These are phyloP conservation scores for Micronisus gabar DNA, from an alignment of 2,113 vertebrate genomes.

Conservation along the genomic window DNA sequence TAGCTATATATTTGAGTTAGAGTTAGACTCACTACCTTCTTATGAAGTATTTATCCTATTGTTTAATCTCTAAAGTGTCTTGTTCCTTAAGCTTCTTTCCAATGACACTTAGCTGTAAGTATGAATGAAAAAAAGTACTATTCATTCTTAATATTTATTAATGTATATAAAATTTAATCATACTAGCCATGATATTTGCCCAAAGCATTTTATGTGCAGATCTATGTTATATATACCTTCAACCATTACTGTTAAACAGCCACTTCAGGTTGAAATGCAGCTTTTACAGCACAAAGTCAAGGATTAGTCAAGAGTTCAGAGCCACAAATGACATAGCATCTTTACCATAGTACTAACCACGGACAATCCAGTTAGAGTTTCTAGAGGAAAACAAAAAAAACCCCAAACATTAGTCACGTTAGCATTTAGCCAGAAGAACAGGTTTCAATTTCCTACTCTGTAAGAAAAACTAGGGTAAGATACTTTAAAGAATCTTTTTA, in stretches of 20 bases:
- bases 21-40: background rate
- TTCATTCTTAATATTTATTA: background rate
- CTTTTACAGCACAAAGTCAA: background rate
- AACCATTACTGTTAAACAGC: background rate
- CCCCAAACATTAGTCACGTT: background rate
- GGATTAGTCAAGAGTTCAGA: background rate
- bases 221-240: background rate
- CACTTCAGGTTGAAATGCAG: background rate
- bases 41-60: background rate
- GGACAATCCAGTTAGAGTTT: background rate
- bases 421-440: background rate
- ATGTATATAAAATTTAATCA: background rate
- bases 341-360: background rate
- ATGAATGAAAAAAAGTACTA: background rate
- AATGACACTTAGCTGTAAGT: background rate
- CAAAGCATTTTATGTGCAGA: background rate
- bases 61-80: background rate
- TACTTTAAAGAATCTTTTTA: background rate
- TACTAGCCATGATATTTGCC: background rate
- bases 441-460: background rate
- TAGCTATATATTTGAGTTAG: background rate
- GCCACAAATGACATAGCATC: background rate
- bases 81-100: background rate
- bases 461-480: background rate
- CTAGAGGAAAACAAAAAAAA: background rate